Percentiles rank a stretch among this genome's conserved stretches.
Evolutionary conservation across 2,113 vertebrate genomes (phyloP).

Genomic region (human (Homo sapiens)): DNA sequence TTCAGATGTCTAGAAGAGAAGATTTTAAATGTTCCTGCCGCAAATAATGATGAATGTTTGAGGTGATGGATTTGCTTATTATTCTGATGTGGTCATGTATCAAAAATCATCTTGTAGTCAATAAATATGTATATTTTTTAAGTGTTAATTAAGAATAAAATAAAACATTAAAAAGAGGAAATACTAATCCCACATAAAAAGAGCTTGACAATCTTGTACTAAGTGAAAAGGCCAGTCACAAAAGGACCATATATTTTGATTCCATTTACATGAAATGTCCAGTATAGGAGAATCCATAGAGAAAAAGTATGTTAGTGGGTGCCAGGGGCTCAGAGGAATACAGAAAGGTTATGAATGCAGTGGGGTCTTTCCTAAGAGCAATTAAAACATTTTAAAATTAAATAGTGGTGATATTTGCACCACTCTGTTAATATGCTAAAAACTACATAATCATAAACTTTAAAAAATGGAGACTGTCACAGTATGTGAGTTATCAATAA

Average conservation of each 20-base stretch:
- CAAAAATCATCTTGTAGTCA: neutral
- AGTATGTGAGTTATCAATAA: neutral
- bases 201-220: neutral
- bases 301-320: neutral
- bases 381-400: neutral
- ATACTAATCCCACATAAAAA: neutral
- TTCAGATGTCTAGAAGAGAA: neutral
- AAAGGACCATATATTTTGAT: neutral
- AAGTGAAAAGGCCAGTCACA: neutral
- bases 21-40: neutral
- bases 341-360: neutral
- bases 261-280: neutral
- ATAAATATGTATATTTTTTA: neutral
- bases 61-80: neutral
- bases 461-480: neutral
- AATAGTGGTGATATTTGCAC: neutral
- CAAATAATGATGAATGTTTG: neutral
- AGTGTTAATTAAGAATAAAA: neutral
- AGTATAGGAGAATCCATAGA: neutral
- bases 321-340: too few species aligned
- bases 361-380: neutral
- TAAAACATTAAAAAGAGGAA: neutral
- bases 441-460: neutral
- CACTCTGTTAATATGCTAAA: neutral
- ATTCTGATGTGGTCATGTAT: neutral